Conservation (phyloP, 2,113 vertebrate genomes). For the Promerops cafer region DNA sequence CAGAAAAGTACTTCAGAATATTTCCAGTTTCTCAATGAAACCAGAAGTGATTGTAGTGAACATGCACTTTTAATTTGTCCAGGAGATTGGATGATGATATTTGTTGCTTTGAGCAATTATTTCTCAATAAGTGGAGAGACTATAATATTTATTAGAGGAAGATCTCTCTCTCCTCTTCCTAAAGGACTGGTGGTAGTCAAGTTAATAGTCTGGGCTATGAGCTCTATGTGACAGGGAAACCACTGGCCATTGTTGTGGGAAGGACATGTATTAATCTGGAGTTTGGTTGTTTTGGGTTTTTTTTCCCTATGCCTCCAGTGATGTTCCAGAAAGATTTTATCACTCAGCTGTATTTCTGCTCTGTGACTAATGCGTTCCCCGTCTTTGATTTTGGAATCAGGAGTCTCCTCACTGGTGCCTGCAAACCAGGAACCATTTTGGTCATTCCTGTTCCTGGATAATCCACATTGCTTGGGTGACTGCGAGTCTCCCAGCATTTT, state of each 20-base stretch:
- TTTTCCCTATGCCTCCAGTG: not conserved
- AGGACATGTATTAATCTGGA: not conserved
- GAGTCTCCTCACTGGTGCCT: not conserved
- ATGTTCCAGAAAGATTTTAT: not conserved
- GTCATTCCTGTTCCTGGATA: not conserved
- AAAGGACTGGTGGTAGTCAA: not conserved
- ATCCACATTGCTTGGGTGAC: not conserved
- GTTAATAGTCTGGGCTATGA: not conserved
- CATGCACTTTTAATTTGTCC: not conserved
- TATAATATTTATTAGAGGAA: not conserved
- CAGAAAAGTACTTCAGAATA: not conserved
- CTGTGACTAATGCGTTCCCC: not conserved
- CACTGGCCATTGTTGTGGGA: not conserved
- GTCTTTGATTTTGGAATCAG: not conserved
- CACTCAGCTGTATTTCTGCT: not conserved
- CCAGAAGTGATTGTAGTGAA: not conserved
- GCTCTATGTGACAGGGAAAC: not conserved
- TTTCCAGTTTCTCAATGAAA: not conserved
- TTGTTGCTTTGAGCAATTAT: not conserved
- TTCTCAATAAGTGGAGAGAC: not conserved
- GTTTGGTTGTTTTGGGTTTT: not conserved
- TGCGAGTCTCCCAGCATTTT: not conserved
- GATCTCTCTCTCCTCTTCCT: not conserved
- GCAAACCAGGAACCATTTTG: not conserved
- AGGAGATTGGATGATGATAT: not conserved